A percentile compares a stretch with the other conserved stretches of the same genome.
These are phyloP conservation scores for Gambelia wislizenii DNA, from an alignment of 2,797 vertebrate genomes.

Conservation along the genomic window DNA sequence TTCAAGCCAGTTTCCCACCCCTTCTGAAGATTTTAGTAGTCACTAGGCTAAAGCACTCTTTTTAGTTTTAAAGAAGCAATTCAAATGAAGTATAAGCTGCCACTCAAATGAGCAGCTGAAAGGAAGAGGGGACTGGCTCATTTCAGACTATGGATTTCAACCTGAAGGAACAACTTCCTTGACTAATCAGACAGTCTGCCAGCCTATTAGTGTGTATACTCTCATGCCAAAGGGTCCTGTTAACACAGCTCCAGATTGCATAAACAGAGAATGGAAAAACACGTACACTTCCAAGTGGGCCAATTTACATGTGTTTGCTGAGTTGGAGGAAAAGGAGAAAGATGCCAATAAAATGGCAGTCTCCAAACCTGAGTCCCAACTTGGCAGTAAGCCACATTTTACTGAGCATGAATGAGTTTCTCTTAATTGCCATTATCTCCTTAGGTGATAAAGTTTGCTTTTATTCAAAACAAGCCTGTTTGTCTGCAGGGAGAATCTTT, in stretches of 20 bases:
- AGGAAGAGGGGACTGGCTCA: constrained; percentile 37
- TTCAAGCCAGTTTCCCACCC: background rate
- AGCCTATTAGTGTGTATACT: constrained; percentile 11
- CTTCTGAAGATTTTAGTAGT: background rate
- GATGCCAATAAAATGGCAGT: background rate
- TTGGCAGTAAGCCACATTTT: background rate
- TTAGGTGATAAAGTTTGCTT: background rate
- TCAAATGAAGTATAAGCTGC: constrained; percentile 4
- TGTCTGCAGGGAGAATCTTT: background rate
- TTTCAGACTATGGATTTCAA: constrained; percentile 31
- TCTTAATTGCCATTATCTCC: background rate
- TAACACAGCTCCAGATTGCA: constrained; percentile 53
- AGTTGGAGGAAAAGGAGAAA: constrained; percentile 26
- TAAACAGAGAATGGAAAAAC: constrained; percentile 28
- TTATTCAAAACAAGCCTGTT: background rate
- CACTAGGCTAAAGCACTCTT: constrained; percentile 1
- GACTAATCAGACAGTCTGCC: constrained; percentile 40
- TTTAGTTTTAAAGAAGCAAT: background rate
- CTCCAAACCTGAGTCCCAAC: constrained; percentile 1
- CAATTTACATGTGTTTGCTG: fast-evolving
- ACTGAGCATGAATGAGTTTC: background rate
- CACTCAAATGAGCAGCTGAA: constrained; percentile 19
- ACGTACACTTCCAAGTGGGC: constrained; percentile 22
- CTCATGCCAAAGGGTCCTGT: constrained; percentile 53
- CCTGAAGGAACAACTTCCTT: constrained; percentile 59